These are phyloP conservation scores for Olivierus martensii DNA, from an alignment of 1,140 invertebrate genomes.

Conservation along the genomic window DNA sequence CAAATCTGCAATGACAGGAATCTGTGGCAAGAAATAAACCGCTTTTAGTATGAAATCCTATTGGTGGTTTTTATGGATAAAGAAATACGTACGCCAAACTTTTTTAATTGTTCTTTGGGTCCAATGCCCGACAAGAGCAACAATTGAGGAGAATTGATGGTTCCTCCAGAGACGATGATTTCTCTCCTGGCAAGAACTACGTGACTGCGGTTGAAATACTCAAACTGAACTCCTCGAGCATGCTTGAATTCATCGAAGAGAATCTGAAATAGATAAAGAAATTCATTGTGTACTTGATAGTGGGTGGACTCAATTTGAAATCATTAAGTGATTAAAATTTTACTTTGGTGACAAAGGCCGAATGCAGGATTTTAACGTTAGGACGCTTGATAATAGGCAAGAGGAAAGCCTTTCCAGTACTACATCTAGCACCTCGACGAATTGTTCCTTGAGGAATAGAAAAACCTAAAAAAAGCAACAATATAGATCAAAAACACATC, in stretches of 20 bases:
- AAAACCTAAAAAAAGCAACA: conserved; percentile 1
- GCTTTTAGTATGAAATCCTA: too few relatives aligned
- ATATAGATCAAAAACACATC: too few relatives aligned
- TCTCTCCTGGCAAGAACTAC: conserved; percentile 33
- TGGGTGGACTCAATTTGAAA: too few relatives aligned
- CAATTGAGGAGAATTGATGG: conserved; percentile 5
- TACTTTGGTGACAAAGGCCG: neutral
- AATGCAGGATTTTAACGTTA: neutral
- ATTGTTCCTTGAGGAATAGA: conserved; percentile 59
- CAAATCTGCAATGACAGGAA: conserved; percentile 27
- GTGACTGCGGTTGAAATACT: conserved; percentile 50
- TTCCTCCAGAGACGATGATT: conserved; percentile 7
- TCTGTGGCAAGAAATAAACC: too few relatives aligned
- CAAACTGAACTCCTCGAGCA: conserved; percentile 72
- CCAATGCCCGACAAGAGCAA: conserved; percentile 6
- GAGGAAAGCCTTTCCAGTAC: conserved; percentile 76
- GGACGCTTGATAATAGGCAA: neutral
- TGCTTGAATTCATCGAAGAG: conserved; percentile 66
- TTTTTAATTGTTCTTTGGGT: conserved; percentile 14
- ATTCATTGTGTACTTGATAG: too few relatives aligned
- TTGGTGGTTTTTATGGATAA: too few relatives aligned
- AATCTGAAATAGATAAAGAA: too few relatives aligned
- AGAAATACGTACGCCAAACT: neutral
- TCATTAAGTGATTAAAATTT: too few relatives aligned
- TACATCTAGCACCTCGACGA: conserved; percentile 64